phyloP scores from a whole-genome alignment of 2,113 vertebrate species.

The Fregetta grallaria region DNA sequence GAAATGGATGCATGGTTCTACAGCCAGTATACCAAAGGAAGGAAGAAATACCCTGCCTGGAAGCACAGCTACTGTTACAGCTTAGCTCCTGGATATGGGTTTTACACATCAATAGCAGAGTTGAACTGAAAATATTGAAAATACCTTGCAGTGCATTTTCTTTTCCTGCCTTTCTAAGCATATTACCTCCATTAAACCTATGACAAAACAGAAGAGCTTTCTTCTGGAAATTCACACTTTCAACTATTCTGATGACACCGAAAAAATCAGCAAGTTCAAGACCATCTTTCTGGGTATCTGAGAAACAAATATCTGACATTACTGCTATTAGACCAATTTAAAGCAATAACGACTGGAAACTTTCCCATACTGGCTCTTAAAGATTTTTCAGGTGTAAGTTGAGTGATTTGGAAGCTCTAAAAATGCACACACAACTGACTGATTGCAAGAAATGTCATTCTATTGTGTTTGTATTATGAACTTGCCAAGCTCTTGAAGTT shows the following conservation, averaged over 20 bases:
- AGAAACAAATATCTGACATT: neutral
- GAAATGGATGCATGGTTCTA: neutral
- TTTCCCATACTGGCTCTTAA: neutral
- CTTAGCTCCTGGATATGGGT: accelerated
- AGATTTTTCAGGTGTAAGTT: neutral
- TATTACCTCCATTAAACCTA: neutral
- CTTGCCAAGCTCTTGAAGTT: neutral
- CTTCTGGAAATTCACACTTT: neutral
- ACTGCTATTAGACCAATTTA: neutral
- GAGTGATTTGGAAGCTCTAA: neutral
- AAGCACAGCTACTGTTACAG: neutral
- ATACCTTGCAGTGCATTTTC: neutral
- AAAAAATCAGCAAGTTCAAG: neutral
- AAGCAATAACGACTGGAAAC: neutral
- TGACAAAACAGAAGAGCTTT: neutral
- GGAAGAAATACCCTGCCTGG: neutral
- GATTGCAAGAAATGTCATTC: neutral
- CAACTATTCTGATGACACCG: neutral
- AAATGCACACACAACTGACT: neutral
- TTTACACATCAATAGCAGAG: neutral
- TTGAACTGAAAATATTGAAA: neutral
- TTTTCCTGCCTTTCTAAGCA: neutral
- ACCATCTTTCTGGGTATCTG: neutral
- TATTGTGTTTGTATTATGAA: neutral
- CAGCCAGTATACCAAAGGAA: neutral